A percentile compares a stretch with the other conserved stretches of the same genome.
Evolutionary conservation across 2,113 vertebrate species (phyloP).

Genomic region (Nannospalax galili): DNA sequence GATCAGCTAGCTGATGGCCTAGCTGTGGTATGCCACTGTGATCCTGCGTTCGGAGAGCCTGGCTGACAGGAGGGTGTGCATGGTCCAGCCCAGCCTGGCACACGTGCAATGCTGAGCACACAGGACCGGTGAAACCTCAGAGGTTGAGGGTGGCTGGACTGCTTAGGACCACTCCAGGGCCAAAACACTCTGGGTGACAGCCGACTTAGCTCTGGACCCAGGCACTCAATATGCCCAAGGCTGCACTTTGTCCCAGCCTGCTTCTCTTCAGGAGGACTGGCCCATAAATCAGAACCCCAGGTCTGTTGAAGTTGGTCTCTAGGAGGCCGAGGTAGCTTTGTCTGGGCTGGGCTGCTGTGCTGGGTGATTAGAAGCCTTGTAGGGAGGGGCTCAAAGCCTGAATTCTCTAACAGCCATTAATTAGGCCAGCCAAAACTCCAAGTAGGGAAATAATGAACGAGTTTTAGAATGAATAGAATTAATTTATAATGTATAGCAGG

Average conservation of each 20-base stretch:
- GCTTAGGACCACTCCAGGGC: not conserved
- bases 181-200: conserved; percentile 45
- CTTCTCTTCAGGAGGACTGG: conserved; percentile 30
- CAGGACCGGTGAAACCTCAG: not conserved
- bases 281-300: conserved; percentile 61
- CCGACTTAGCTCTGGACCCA: not conserved
- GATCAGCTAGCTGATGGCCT: not conserved
- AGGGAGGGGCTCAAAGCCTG: conserved; percentile 1
- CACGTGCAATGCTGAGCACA: no score
- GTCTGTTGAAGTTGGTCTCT: conserved; percentile 27
- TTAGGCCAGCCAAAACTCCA: not conserved
- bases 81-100: no score
- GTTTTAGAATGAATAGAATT: conserved; percentile 62
- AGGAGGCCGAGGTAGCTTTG: conserved; percentile 4
- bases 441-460: conserved; percentile 62
- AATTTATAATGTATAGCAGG: conserved; percentile 38
- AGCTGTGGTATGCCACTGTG: not conserved
- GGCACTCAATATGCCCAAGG: not conserved
- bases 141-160: not conserved
- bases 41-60: not conserved
- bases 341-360: not conserved
- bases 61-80: no score
- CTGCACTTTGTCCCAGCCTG: not conserved
- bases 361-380: conserved; percentile 18
- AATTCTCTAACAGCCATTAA: conserved; percentile 44